Percentiles rank a stretch among this genome's conserved stretches.
Conservation (phyloP, 2,797 vertebrate genomes). For the Huso huso region DNA sequence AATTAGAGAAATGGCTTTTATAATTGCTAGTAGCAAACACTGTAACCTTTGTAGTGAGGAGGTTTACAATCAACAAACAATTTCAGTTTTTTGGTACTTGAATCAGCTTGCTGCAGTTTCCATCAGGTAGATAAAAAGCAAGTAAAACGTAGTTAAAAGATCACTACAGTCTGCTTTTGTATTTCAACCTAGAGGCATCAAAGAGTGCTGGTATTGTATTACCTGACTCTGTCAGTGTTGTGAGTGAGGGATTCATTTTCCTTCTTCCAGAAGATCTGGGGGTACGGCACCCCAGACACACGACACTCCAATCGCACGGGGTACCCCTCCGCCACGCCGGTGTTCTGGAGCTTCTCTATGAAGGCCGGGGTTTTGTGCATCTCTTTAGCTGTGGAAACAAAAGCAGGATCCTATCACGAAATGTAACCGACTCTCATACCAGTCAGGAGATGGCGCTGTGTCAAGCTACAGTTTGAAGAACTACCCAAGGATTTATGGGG, state of each 20-base stretch:
- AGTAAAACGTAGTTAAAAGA: too few relatives aligned
- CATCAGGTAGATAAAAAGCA: too few relatives aligned
- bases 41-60: too few relatives aligned
- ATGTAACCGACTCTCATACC: too few relatives aligned
- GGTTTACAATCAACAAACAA: too few relatives aligned
- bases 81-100: not conserved
- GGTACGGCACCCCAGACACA: slow-evolving; percentile 74
- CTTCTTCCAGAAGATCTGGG: slow-evolving; percentile 98
- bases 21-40: too few relatives aligned
- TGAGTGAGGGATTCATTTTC: slow-evolving; percentile 95
- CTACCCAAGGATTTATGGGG: not conserved
- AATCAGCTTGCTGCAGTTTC: too few relatives aligned
- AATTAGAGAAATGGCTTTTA: too few relatives aligned
- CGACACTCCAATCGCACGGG: slow-evolving; percentile 90
- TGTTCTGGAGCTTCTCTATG: slow-evolving; percentile 94
- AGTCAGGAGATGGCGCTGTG: not conserved
- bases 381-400: slow-evolving; percentile 75
- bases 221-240: slow-evolving; percentile 96
- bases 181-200: too few relatives aligned
- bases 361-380: slow-evolving; percentile 88
- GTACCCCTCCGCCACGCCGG: slow-evolving; percentile 85
- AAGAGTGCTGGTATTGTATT: slow-evolving; percentile 14
- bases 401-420: slow-evolving; percentile 3
- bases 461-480: not conserved
- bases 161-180: too few relatives aligned